These are phyloP conservation scores for Microchirus variegatus DNA, from an alignment of 2,797 vertebrate species.

Conservation along the genomic window DNA sequence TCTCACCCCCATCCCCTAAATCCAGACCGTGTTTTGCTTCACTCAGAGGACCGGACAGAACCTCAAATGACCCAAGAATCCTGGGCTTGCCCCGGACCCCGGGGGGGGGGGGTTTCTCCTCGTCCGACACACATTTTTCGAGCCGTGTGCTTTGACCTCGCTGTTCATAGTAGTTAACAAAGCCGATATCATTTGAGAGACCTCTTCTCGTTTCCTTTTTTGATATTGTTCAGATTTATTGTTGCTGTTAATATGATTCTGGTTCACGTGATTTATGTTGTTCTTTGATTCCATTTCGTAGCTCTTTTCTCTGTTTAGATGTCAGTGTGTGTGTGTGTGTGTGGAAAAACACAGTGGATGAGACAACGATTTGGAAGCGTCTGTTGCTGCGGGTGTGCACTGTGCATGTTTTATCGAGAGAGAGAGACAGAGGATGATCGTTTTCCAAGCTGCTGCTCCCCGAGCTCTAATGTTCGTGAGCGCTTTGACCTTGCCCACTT, in stretches of 20 bases:
- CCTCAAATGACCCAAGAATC: constrained; percentile 29
- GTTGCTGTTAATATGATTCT: constrained; percentile 80
- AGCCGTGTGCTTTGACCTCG: constrained; percentile 75
- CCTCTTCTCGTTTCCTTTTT: constrained; percentile 76
- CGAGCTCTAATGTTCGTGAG: constrained; percentile 70
- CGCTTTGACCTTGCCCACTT: constrained; percentile 80
- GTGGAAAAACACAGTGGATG: constrained; percentile 63
- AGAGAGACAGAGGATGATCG: constrained; percentile 72
- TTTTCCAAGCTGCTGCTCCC: constrained; percentile 78
- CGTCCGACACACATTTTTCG: constrained; percentile 66
- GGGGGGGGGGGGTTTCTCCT: constrained; percentile 40
- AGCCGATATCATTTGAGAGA: constrained; percentile 76
- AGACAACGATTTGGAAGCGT: constrained; percentile 40
- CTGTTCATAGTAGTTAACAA: constrained; percentile 82
- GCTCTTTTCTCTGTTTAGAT: constrained; percentile 75
- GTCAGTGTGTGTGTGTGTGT: constrained; percentile 64
- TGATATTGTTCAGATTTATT: constrained; percentile 81
- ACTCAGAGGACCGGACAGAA: constrained; percentile 46
- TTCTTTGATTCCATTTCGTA: constrained; percentile 78
- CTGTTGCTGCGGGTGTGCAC: constrained; percentile 62
- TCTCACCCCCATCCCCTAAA: constrained; percentile 22
- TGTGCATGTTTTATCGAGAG: constrained; percentile 53
- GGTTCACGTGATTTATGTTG: constrained; percentile 79
- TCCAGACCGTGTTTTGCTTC: constrained; percentile 41
- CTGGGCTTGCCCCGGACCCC: constrained; percentile 36